Conservation (phyloP, 2,113 vertebrate species). For the Argyrosomus japonicus region DNA sequence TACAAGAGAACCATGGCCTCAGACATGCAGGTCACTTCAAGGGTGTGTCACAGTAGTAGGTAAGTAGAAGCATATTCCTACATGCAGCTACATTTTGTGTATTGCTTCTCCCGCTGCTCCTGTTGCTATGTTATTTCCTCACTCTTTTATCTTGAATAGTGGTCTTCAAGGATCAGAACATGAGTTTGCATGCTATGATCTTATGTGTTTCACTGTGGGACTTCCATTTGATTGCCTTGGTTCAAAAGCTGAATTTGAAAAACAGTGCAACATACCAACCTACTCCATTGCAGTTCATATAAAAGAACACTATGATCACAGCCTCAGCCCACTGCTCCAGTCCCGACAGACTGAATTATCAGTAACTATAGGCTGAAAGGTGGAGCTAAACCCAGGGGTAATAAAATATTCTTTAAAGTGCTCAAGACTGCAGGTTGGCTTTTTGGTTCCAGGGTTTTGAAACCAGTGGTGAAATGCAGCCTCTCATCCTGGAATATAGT, state of each 20-base stretch:
- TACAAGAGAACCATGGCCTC: too few relatives aligned
- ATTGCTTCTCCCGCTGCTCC: neutral
- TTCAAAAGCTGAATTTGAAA: neutral
- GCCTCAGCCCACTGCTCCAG: neutral
- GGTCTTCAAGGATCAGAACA: neutral
- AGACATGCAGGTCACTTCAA: too few relatives aligned
- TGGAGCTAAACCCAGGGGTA: neutral
- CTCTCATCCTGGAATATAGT: slow-evolving; percentile 19
- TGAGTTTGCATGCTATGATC: slow-evolving; percentile 8
- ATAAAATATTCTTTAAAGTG: slow-evolving; percentile 27
- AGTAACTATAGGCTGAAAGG: slow-evolving; percentile 17
- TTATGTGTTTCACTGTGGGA: neutral
- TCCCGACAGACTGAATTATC: slow-evolving; percentile 14
- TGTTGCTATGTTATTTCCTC: neutral
- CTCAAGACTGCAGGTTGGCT: neutral
- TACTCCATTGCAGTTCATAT: neutral
- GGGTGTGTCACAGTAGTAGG: too few relatives aligned
- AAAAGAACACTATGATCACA: slow-evolving; percentile 11
- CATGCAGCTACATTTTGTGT: neutral
- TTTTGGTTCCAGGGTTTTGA: neutral
- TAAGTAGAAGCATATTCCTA: too few relatives aligned
- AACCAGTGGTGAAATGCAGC: neutral
- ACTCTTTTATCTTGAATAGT: neutral
- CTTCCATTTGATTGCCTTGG: neutral
- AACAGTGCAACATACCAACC: neutral